These are phyloP conservation scores for Sebastolobus altivelis DNA, from an alignment of 2,797 vertebrate species.

Conservation along the genomic window DNA sequence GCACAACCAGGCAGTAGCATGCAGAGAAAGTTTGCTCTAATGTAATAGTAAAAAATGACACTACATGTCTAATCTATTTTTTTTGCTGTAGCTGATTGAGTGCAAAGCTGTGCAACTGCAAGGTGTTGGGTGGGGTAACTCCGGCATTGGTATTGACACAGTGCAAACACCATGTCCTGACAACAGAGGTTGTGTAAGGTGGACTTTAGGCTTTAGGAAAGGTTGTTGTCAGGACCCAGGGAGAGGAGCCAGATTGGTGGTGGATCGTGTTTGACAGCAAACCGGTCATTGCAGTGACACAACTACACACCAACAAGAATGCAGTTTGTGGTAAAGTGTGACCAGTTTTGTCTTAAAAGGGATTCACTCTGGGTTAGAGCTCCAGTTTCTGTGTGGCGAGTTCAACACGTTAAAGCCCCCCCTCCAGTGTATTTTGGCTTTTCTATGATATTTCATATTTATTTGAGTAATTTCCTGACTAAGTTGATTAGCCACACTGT, in stretches of 20 bases:
- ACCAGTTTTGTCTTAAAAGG: background rate
- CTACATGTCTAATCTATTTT: background rate
- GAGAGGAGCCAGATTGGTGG: background rate
- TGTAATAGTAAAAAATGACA: background rate
- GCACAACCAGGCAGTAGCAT: background rate
- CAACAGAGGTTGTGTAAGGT: background rate
- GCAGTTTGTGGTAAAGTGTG: background rate
- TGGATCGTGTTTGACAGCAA: background rate
- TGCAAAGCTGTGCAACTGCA: background rate
- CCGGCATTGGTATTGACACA: background rate
- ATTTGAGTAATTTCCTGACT: no score
- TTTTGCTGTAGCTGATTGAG: background rate
- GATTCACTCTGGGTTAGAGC: background rate
- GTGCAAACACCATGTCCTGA: constrained; percentile 26
- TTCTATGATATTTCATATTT: no score
- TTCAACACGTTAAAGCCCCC: background rate
- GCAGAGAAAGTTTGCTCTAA: background rate
- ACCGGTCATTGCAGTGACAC: constrained; percentile 1
- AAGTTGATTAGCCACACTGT: no score
- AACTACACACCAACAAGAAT: constrained; percentile 5
- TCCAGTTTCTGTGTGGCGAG: background rate
- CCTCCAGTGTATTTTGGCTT: no score
- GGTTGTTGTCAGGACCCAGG: background rate
- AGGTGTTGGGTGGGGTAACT: background rate
- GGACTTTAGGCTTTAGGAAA: background rate